Base-by-base conservation (phyloP, 2,113 vertebrate species). In the Syngnathus typhle region DNA sequence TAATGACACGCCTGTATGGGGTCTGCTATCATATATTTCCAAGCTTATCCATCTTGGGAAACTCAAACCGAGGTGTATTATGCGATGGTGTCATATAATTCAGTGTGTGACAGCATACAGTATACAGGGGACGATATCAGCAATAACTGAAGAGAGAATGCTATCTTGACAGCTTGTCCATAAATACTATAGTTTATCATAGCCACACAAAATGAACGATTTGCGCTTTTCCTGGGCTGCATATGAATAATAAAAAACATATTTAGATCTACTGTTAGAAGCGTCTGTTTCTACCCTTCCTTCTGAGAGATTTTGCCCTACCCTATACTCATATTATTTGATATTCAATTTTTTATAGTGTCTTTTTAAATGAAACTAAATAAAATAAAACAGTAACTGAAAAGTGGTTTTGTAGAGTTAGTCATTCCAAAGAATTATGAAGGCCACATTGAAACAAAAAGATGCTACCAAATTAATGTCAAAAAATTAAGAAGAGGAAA, bases 1-100 rank as follows among this genome's bases (percentile, higher is more conserved):
- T 89, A 85, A 89, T 87, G 83, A 78, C 85, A 79, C 77, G 76
- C 79, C 80, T 66, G 85, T 65, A 86, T 83, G 82, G 77, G 79
- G 83, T 84, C 76, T 68, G 74, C 64, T 69, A 70, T 78, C 74
- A 74, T 72, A 78, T 79, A 75, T 75, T 76, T 72, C 79, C 68
- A 79, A 82, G 72, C 74, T 12, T 71, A 87, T 83, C 71, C 75
- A 78, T 86, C 77, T 81, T 68, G 54, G 71, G 36, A 71, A 82
- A 85, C 75, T 80, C 81, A 65, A 77, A 79, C 77, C 70, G 73
- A 73, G 72, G 80, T 69, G 60, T 61, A 61, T 79, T 66, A 65
- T 56, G 4, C 76, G 65, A 74, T 77, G 75, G 78, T 82, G 85
- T 86, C 82, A 85, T 67, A 75, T 83, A 86, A 86, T 85, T 82